Evolutionary conservation across 1,140 invertebrate species (phyloP), one percentile per base, ranked within the genome.

Genomic region (Aphidius gifuensis): DNA sequence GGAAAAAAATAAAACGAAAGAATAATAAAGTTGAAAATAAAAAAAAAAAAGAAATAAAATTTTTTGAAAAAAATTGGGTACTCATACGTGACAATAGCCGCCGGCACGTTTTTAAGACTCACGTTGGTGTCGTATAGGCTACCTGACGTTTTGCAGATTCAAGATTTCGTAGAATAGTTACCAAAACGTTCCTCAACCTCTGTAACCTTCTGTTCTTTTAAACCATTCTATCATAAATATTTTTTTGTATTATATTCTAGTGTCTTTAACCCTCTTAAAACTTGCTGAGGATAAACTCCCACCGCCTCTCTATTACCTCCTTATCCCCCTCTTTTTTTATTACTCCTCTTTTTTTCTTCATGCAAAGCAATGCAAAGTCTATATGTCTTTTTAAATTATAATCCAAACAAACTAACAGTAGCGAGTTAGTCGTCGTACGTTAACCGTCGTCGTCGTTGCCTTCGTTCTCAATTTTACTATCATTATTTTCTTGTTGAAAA

Each of bases 391-490:
- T 16, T n/a, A 62, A 23, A 62, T 58, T 47, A 63, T 63, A 58
- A 63, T 53, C 61, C 49, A 63, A 63, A 63, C 61, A 58, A 63
- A 63, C 55, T 47, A 57, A 16, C 49, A 48, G 42, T 53, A 43
- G 56, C 61, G 55, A 57, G 45, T 43, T 38, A 58, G 53, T 55
- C 53, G 39, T 40, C 11, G 40, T 9, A 55, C 39, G 53, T 55
- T 40, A 55, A 42, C 53, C 40, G 53, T 39, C 32, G 8, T 16
- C n/a, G 39, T n/a, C 7, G 16, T 9, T 5, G 53, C 7, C 32
- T 2, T 16, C n/a, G 39, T n/a, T 16, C 16, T 16, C 2, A 32
- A 32, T 32, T 32, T 32, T 16, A 16, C 16, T 16, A 16, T 16
- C 16, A 16, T 32, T 32, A 32, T 32, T 32, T 32, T 32, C 4